phyloP scores from a whole-genome alignment of 2,797 vertebrate species.

The Echeneis naucrates region DNA sequence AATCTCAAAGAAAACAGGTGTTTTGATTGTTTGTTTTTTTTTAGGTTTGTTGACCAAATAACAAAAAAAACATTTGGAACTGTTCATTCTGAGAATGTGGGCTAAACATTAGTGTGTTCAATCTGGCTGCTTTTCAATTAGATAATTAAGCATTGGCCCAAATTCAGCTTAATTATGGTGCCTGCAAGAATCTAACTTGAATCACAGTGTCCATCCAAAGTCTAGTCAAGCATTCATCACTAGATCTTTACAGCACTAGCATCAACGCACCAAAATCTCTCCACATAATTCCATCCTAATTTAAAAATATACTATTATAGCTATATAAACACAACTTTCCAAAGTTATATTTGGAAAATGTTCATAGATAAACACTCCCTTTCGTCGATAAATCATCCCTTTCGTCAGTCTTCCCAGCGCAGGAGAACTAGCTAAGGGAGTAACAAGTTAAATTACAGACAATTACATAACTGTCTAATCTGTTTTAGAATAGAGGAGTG shows the following conservation, averaged over 20 bases:
- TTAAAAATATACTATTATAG: no score
- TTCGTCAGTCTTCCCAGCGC: background rate
- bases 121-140: constrained; percentile 7
- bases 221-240: background rate
- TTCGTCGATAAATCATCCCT: background rate
- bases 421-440: background rate
- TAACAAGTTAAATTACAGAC: background rate
- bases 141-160: background rate
- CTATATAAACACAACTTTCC: no score
- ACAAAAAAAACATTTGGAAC: background rate
- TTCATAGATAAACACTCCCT: background rate
- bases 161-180: background rate
- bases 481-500: background rate
- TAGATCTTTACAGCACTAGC: constrained; percentile 4
- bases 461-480: background rate
- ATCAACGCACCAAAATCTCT: constrained; percentile 10
- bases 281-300: no score
- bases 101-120: background rate
- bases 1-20: background rate
- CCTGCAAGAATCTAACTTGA: constrained; percentile 1
- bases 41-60: background rate
- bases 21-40: no score
- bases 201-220: background rate
- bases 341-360: background rate
- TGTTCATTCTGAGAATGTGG: no score